Percentiles rank a stretch among this genome's conserved stretches.
phyloP scores from a whole-genome alignment of 2,113 vertebrate species.

The Amblyornis subalaris region DNA sequence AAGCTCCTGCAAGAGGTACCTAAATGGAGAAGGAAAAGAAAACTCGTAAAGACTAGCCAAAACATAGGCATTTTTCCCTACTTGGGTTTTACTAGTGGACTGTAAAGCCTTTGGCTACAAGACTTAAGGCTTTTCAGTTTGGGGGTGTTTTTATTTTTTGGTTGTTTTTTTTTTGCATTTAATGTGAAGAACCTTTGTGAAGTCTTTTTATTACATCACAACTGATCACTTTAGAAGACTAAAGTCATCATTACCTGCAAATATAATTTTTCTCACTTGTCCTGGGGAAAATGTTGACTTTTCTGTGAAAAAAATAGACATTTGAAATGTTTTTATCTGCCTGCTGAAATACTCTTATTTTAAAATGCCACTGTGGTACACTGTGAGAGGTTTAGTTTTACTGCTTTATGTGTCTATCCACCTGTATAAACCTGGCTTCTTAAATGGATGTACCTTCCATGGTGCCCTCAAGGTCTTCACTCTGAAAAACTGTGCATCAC shows the following conservation, averaged over 20 bases:
- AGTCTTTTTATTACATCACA: not conserved
- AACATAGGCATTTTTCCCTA: not conserved
- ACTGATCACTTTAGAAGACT: not conserved
- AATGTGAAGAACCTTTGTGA: not conserved
- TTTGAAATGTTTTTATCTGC: not conserved
- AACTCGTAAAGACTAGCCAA: not conserved
- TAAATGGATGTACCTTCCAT: not conserved
- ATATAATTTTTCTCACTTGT: not conserved
- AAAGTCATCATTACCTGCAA: not conserved
- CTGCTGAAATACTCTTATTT: not conserved
- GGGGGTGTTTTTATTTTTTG: accelerated
- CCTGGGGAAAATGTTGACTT: not conserved
- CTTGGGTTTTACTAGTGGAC: not conserved
- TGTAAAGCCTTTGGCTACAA: not conserved
- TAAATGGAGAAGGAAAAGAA: not conserved
- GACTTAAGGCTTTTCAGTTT: not conserved
- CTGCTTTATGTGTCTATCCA: not conserved
- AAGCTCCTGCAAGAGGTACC: not conserved
- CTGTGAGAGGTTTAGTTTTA: not conserved
- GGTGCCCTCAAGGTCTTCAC: not conserved
- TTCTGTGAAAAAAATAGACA: not conserved
- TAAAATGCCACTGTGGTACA: not conserved
- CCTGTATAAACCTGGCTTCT: not conserved
- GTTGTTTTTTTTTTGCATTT: not conserved
- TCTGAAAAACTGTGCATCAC: not conserved